A percentile compares a stretch with the other conserved stretches of the same genome.
Conservation (phyloP, 2,797 vertebrate species). For the Sternarchorhynchus goeldii region DNA sequence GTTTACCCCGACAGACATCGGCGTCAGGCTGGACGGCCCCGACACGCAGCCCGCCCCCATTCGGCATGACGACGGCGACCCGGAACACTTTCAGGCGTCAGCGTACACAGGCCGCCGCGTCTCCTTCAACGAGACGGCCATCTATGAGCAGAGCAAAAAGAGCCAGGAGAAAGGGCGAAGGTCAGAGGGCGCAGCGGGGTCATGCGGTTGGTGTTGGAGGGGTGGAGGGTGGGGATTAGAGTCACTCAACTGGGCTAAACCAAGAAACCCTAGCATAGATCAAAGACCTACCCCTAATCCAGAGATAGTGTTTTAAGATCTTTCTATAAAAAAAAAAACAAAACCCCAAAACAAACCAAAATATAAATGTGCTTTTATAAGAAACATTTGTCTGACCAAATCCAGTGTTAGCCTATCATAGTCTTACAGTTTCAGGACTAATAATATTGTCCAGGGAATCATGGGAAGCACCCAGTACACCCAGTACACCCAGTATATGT, state of each 20-base stretch:
- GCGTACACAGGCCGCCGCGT: slow-evolving; percentile 85
- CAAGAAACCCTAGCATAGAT: neutral
- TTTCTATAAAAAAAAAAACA: too few species aligned
- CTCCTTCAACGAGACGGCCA: slow-evolving; percentile 94
- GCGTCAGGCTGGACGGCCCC: slow-evolving; percentile 84
- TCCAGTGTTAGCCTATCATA: too few species aligned
- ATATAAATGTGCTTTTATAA: too few species aligned
- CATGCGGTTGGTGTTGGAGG: neutral
- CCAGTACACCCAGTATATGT: neutral
- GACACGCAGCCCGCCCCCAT: slow-evolving; percentile 82
- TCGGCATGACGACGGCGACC: slow-evolving; percentile 79
- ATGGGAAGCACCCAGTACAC: neutral
- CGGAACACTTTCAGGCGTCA: slow-evolving; percentile 87
- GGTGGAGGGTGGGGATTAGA: neutral
- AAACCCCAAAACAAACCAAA: too few species aligned
- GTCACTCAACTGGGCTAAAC: neutral
- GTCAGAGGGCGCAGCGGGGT: slow-evolving; percentile 63
- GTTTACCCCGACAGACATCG: slow-evolving; percentile 78
- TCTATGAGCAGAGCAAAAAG: slow-evolving; percentile 87
- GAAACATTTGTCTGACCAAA: too few species aligned
- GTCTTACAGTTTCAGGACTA: too few species aligned
- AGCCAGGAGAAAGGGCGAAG: slow-evolving; percentile 90
- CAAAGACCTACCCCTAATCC: too few species aligned
- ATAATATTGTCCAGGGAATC: too few species aligned
- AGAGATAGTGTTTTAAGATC: too few species aligned